A percentile compares a stretch with the other conserved stretches of the same genome.
phyloP scores from a whole-genome alignment of 2,113 vertebrate species.

The Sterna hirundo region DNA sequence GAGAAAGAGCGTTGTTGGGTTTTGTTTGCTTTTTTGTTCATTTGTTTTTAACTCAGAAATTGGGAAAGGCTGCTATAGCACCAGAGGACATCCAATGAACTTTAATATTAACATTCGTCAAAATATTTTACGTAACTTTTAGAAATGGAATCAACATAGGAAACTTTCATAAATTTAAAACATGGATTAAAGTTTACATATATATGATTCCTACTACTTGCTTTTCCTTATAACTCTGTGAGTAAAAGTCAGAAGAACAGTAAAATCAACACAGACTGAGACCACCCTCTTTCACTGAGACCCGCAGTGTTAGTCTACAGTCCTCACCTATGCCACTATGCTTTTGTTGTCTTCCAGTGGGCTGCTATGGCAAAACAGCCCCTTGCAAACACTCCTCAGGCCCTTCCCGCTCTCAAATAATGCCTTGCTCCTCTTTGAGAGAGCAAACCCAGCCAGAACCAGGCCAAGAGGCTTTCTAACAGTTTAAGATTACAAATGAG shows the following conservation, averaged over 20 bases:
- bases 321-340: background rate
- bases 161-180: background rate
- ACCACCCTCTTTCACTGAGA: background rate
- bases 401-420: background rate
- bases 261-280: background rate
- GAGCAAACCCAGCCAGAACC: background rate
- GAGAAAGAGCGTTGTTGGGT: accelerated
- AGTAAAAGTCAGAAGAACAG: background rate
- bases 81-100: background rate
- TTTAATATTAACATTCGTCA: background rate
- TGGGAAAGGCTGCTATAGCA: background rate
- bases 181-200: background rate
- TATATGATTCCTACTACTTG: background rate
- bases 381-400: background rate
- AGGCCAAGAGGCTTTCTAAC: background rate
- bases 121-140: background rate
- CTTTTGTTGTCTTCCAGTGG: background rate
- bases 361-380: background rate
- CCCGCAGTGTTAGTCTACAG: background rate
- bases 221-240: background rate
- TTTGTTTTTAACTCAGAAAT: background rate
- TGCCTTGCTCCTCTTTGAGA: background rate
- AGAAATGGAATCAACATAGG: background rate
- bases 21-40: background rate
- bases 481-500: background rate